Base-by-base conservation (phyloP, 2,113 vertebrate species). In the Reinhardtius hippoglossoides region DNA sequence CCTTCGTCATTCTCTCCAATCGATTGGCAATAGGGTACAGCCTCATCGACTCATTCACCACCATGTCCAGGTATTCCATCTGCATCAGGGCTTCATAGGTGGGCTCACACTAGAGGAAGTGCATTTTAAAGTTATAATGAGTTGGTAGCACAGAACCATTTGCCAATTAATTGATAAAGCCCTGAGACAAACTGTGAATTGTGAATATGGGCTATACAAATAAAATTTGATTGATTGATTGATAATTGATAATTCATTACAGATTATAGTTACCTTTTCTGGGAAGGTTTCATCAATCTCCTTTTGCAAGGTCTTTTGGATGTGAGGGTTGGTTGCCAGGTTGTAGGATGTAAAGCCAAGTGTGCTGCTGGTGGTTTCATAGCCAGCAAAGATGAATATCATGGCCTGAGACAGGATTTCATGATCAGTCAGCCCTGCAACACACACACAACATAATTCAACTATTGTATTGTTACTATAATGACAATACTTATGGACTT, bases 61-160 rank as follows among this genome's bases (percentile, higher is more conserved):
- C 95, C 93, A 95, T 95, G 16, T 97, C 93, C 5, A 98, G 88
- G 74, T 96, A 97, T 3, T 97, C 95, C 95, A 97, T 95, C 82
- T 95, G 91, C 65, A 76, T 74, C 78, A 96, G 0, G 0, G 20
- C 0, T 0, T 77, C 86, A 18, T 96, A 97, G 0, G 78, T 94
- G 57, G 91, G 91, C 13, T 52, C 3, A n/a, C 80, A 80, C 95
- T 97, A 27, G 6, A 27, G 9, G 0, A 16, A 55, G 37, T n/a
- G 44, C 9, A 48, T 9, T 31, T 54, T 3, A 6, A 74, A 44
- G 26, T 14, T 15, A 6, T 23, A 27, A 7, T 67, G 13, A 35
- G 61, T 20, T 58, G 3, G 9, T 20, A 27, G 12, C 16, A 55
- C 7, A 20, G 3, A 20, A 62, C 0, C 12, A 67, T 20, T 13